Percentiles rank a stretch among this genome's conserved stretches.
phyloP scores from a whole-genome alignment of 2,797 vertebrate species.

The Micropoecilia bifurca region DNA sequence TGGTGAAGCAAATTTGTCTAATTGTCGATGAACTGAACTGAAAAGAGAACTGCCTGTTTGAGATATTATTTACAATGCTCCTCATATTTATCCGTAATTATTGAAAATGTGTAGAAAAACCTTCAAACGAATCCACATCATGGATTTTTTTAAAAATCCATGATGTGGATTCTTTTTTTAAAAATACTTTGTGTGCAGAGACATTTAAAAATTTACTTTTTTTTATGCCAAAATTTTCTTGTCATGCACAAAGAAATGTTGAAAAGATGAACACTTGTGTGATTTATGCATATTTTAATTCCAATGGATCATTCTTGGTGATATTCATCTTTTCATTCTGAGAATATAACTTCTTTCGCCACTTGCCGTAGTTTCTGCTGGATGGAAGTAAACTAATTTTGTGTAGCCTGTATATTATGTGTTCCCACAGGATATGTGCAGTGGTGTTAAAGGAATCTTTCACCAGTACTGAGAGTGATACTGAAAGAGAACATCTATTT shows the following conservation, averaged over 20 bases:
- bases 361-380: constrained; percentile 5
- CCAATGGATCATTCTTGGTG: neutral
- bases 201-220: too few relatives aligned
- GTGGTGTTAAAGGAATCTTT: constrained; percentile 22
- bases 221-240: neutral
- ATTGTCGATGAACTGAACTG: neutral
- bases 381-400: constrained; percentile 24
- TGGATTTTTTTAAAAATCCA: neutral
- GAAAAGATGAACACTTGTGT: neutral
- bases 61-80: neutral
- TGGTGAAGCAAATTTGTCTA: neutral
- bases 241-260: neutral
- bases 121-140: neutral
- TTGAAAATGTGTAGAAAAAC: neutral
- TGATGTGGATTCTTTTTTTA: too few relatives aligned
- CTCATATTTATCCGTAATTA: neutral
- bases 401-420: constrained; percentile 9
- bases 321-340: neutral
- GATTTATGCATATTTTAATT: constrained; percentile 2
- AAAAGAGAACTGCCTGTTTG: neutral
- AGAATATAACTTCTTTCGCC: neutral
- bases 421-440: constrained; percentile 25
- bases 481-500: neutral
- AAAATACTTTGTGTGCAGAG: neutral
- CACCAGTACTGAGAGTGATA: neutral